These are phyloP conservation scores for Lamprotornis superbus DNA, from an alignment of 2,113 vertebrate genomes.

Conservation along the genomic window DNA sequence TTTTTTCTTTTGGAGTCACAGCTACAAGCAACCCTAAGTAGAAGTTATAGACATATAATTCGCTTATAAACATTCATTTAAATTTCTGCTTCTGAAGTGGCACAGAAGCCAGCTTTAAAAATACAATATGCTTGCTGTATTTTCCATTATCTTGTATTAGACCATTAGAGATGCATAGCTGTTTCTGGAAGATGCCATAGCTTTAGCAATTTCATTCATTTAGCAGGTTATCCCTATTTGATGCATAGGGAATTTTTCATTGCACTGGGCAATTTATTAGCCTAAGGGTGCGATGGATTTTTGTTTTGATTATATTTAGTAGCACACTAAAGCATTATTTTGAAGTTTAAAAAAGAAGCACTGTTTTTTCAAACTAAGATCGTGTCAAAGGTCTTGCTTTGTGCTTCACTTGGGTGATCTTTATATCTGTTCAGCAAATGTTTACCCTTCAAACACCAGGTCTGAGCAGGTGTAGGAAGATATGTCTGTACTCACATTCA, in stretches of 20 bases:
- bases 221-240: slow-evolving; percentile 13
- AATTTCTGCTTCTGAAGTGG: neutral
- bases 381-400: neutral
- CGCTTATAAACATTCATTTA: neutral
- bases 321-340: neutral
- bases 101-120: slow-evolving; percentile 12
- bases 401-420: neutral
- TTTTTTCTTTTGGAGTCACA: neutral
- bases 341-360: neutral
- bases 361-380: neutral
- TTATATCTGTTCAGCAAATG: neutral
- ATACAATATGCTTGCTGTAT: neutral
- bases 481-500: neutral
- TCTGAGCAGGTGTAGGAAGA: slow-evolving; percentile 4
- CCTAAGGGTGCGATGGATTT: neutral
- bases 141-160: slow-evolving; percentile 21
- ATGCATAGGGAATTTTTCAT: neutral
- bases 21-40: neutral
- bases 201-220: slow-evolving; percentile 26
- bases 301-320: neutral
- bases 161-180: neutral
- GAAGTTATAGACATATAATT: slow-evolving; percentile 12
- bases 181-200: neutral
- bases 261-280: neutral
- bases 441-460: neutral